Evolutionary conservation across 2,113 vertebrate species (phyloP).

Genomic region (Nannobrachium achirus): DNA sequence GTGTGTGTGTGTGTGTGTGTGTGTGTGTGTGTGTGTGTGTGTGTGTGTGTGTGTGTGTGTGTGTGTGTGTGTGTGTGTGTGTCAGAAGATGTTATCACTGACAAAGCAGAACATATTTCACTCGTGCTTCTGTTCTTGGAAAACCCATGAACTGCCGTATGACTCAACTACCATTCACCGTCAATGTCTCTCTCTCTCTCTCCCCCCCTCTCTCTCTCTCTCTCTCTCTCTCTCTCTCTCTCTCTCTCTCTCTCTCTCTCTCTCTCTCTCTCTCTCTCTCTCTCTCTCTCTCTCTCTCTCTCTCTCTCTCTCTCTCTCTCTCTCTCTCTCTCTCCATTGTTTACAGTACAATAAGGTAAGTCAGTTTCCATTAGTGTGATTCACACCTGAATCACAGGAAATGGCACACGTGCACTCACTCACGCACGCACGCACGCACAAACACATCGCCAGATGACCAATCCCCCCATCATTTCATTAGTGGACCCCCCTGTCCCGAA

Average conservation of each 20-base stretch:
- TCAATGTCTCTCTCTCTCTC: background rate
- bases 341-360: background rate
- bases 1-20: background rate
- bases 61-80: no score
- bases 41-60: background rate
- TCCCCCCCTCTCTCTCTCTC: background rate
- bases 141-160: no score
- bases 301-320: background rate
- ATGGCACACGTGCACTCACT: no score
- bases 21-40: background rate
- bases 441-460: constrained; percentile 19
- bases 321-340: background rate
- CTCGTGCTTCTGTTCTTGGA: background rate
- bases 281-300: background rate
- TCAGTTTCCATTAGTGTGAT: constrained; percentile 35
- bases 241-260: background rate
- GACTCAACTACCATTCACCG: background rate
- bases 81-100: no score
- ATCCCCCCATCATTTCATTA: constrained; percentile 42
- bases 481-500: constrained; percentile 58
- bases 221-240: background rate
- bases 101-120: background rate
- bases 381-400: constrained; percentile 30
- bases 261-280: background rate
- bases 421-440: background rate